Evolutionary conservation across 1,140 invertebrate species (phyloP).

Genomic region (Nylanderia fulva): DNA sequence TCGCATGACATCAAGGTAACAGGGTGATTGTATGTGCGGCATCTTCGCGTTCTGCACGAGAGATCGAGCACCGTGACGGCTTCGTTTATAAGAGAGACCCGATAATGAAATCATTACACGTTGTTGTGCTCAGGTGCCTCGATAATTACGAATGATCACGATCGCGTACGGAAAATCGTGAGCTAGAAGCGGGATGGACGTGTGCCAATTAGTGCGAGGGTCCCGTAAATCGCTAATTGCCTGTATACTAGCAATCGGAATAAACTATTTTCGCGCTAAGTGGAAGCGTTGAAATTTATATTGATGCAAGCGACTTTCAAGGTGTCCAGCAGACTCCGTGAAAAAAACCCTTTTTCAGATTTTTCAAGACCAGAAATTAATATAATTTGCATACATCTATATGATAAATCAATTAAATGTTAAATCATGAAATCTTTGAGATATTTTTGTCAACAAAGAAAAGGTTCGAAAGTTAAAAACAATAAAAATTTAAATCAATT

Average conservation of each 20-base stretch:
- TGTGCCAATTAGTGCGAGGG: slow-evolving; percentile 63
- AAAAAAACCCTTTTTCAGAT: too few species aligned
- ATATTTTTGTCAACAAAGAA: too few species aligned
- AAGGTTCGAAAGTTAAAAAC: too few species aligned
- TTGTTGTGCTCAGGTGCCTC: background rate
- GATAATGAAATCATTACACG: slow-evolving; percentile 61
- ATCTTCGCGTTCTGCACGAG: slow-evolving; percentile 34
- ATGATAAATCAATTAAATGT: too few species aligned
- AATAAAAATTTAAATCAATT: too few species aligned
- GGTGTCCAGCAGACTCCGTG: too few species aligned
- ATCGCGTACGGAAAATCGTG: slow-evolving; percentile 43
- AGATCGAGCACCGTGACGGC: slow-evolving; percentile 2
- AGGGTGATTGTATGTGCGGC: slow-evolving; percentile 15
- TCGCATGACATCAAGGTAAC: slow-evolving; percentile 14
- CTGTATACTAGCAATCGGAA: background rate
- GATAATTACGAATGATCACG: slow-evolving; percentile 54
- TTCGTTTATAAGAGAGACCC: slow-evolving; percentile 17
- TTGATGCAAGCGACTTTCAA: background rate
- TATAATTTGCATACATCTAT: too few species aligned
- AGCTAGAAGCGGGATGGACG: background rate
- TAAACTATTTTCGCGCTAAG: slow-evolving; percentile 5
- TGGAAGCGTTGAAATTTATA: slow-evolving; percentile 9
- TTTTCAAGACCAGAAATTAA: too few species aligned
- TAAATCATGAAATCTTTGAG: too few species aligned
- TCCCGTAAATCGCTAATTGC: slow-evolving; percentile 53